Base-by-base conservation (phyloP, 2,888 invertebrate species). In the Tetropium fuscum region DNA sequence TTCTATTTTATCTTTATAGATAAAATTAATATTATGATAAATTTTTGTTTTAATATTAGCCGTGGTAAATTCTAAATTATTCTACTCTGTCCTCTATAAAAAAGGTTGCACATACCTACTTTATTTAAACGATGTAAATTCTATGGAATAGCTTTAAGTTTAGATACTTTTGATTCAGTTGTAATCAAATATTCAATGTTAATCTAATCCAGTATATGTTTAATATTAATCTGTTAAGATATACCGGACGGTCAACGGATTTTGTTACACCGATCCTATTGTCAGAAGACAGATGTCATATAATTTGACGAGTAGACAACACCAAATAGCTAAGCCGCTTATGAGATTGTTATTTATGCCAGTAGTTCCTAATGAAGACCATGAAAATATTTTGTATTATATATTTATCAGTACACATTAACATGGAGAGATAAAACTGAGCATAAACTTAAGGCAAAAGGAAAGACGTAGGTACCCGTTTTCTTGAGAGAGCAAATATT, bases 361-460 rank as follows among this genome's bases (percentile, higher is more conserved):
- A 22, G 48, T 48, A 47, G 45, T 47, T 13, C 13, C 20, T 48
- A 48, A 48, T 48, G 48, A 48, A 48, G 20, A 48, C 34, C 48
- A 15, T 47, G 45, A 32, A 47, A 47, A 47, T 47, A 47, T 47
- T 47, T 47, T 47, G 45, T 44, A 11, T 47, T 47, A 32, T 27
- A 19, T 18, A 47, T 47, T 47, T 27, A 20, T 41, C 41, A 22
- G 22, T 41, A 22, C 11, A 10, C 8, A 41, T 16, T 38, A 34
- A 34, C 32, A 32, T 8, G 32, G 3, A 3, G n/a, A 32, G 10
- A n/a, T 32, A n/a, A 8, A 4, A 32, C n/a, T 32, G 10, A 8
- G 32, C 10, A 32, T 32, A 32, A 32, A n/a, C n/a, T 32, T 32
- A 32, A 32, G 8, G n/a, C n/a, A 11, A 3, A 5, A 32, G 10